Base-by-base conservation (phyloP, 2,888 invertebrate species). In the Pemphredon lugubris region DNA sequence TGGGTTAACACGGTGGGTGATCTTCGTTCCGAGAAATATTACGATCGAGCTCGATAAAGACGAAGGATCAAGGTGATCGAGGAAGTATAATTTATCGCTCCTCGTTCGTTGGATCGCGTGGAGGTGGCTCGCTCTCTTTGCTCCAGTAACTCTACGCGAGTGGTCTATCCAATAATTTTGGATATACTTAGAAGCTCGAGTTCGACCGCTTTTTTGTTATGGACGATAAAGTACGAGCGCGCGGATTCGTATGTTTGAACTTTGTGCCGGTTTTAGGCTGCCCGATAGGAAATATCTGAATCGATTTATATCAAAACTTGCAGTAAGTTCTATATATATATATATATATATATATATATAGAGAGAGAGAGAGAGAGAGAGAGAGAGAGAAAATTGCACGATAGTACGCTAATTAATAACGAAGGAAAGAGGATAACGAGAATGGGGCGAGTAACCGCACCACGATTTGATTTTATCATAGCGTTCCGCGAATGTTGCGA, bases 391-490 rank as follows among this genome's bases (percentile, higher is more conserved):
- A n/a, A n/a, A 42, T 20, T 42, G 5, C 40, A 42, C n/a, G 39
- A n/a, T 5, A 39, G 7, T 39, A 14, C n/a, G n/a, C n/a, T n/a
- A 11, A 39, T 39, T n/a, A 42, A 20, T 7, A 39, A 34, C 3
- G 9, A 26, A 50, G 37, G 32, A 32, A 55, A 50, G 32, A 57
- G 23, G 16, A 14, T 18, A 13, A 23, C 26, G 53, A 2, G 20
- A 51, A 50, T 40, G 45, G 23, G 58, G 40, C 53, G 61, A 70
- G 64, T 58, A 74, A 72, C 48, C 45, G 58, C 55, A 59, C 50
- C 34, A 45, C 53, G 47, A 70, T 78, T 78, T 78, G 47, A 70
- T 78, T 78, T 78, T 75, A 59, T 65, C 75, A 78, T 20, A 54
- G 70, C 63, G 47, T 78, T 75, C 78, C 78, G 75, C 50, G 63